Base-by-base conservation (phyloP, 2,113 vertebrate genomes). In the cattle (Bos taurus) region DNA sequence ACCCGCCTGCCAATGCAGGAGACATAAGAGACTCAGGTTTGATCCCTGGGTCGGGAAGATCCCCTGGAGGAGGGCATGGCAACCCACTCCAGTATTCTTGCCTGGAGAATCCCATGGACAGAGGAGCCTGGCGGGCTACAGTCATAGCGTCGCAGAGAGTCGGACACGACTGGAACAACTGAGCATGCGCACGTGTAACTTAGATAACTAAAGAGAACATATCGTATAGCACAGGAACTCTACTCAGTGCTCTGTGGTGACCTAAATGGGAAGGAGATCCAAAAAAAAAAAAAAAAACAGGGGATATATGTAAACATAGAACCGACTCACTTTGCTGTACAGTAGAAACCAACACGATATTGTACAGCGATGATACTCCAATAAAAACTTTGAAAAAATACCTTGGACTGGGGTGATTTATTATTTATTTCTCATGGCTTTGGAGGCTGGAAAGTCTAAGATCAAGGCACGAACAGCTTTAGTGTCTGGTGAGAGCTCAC, bases 141-240 rank as follows among this genome's bases (percentile, higher is more conserved):
- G 12, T n/a, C 6, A 33, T 26, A 74, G 36, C 67, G 1, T 40
- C 2, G 0, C 21, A 77, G 12, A 43, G 71, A 77, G 71, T 43
- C 0, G 0, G 71, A 43, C 12, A 77, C 0, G 6, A 14, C 23
- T 15, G 12, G 14, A 43, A 11, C 23, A 40, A 2, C 71, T 26
- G 21, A 77, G 23, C 71, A 7, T 26, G 71, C 3, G 0, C 23
- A 26, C 0, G 2, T 21, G 6, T 74, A 40, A 40, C 67, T 40
- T 25, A 23, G 67, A 6, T 12, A 13, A 59, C 57, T 59, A 11
- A 59, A 26, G 57, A 59, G 57, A 59, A 59, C 21, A 40, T 40
- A 0, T 19, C 0, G 1, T 21, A 23, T 3, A 40, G 67, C n/a
- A 3, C n/a, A 71, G n/a, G 67, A 23, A 23, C 67, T 71, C n/a